Evolutionary conservation across 2,113 vertebrate genomes (phyloP).

Genomic region (Neoarius graeffei): DNA sequence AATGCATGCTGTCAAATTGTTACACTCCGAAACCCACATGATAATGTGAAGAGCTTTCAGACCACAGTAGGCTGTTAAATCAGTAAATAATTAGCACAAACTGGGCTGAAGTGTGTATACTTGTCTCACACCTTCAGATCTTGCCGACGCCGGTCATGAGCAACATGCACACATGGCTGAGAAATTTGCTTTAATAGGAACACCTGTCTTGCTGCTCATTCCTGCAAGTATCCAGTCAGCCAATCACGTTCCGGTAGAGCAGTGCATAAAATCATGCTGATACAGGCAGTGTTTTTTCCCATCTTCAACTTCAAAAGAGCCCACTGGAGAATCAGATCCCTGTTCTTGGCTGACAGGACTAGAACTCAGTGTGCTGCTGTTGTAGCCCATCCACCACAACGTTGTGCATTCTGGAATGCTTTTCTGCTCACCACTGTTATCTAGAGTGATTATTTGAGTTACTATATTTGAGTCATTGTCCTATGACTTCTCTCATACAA

Average conservation of each 20-base stretch:
- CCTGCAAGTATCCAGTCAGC: neutral
- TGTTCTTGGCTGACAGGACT: neutral
- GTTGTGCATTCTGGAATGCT: neutral
- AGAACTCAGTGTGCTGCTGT: neutral
- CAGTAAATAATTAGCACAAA: slow-evolving; percentile 46
- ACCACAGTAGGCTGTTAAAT: slow-evolving; percentile 47
- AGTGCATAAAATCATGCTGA: neutral
- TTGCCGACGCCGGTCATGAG: neutral
- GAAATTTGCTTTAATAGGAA: neutral
- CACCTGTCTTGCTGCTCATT: neutral
- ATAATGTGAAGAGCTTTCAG: slow-evolving; percentile 40
- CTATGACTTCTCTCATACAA: neutral
- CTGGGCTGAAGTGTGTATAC: slow-evolving; percentile 25
- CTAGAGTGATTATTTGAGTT: neutral
- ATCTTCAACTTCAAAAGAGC: neutral
- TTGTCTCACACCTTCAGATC: slow-evolving; percentile 37
- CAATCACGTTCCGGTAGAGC: neutral
- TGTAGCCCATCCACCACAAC: neutral
- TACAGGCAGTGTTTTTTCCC: neutral
- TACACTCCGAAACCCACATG: slow-evolving; percentile 32
- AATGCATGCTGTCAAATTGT: neutral
- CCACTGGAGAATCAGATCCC: neutral
- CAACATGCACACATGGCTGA: slow-evolving; percentile 7
- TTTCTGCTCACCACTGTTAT: neutral
- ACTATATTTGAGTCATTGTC: neutral